Evolutionary conservation across 2,797 vertebrate genomes (phyloP).

Genomic region (Clarias pachynema): DNA sequence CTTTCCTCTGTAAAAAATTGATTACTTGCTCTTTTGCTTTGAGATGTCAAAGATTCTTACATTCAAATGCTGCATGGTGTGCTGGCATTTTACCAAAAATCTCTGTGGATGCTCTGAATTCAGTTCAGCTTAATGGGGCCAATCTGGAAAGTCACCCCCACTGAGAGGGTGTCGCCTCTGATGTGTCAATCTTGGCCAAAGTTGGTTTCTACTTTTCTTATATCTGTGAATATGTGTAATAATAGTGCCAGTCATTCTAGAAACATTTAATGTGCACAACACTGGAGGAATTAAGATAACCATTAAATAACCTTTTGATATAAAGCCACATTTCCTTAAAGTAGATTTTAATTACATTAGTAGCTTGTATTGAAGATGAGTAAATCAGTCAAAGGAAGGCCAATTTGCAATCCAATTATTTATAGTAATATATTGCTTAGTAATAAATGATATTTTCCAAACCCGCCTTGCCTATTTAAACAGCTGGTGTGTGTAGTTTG

Average conservation of each 20-base stretch:
- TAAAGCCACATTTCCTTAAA: background rate
- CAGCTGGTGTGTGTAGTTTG: slow-evolving; percentile 30
- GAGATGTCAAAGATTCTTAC: slow-evolving; percentile 13
- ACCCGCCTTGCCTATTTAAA: slow-evolving; percentile 22
- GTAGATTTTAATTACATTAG: background rate
- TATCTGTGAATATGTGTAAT: background rate
- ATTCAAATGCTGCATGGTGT: slow-evolving; percentile 1
- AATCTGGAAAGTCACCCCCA: background rate
- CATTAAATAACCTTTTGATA: background rate
- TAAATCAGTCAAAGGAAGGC: background rate
- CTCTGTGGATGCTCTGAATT: slow-evolving; percentile 15
- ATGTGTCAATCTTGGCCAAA: background rate
- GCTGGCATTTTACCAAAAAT: slow-evolving; percentile 1
- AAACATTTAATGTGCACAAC: too few species aligned
- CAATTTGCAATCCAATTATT: background rate
- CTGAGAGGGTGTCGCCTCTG: background rate
- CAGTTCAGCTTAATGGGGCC: background rate
- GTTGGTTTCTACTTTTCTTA: background rate
- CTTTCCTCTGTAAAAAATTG: background rate
- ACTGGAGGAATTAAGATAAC: background rate
- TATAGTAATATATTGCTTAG: background rate
- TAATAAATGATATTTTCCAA: background rate
- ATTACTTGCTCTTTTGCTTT: slow-evolving; percentile 5
- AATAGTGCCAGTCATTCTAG: background rate
- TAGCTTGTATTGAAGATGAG: background rate